Conservation (phyloP, 2,113 vertebrate genomes). For the Leucoraja erinaceus region DNA sequence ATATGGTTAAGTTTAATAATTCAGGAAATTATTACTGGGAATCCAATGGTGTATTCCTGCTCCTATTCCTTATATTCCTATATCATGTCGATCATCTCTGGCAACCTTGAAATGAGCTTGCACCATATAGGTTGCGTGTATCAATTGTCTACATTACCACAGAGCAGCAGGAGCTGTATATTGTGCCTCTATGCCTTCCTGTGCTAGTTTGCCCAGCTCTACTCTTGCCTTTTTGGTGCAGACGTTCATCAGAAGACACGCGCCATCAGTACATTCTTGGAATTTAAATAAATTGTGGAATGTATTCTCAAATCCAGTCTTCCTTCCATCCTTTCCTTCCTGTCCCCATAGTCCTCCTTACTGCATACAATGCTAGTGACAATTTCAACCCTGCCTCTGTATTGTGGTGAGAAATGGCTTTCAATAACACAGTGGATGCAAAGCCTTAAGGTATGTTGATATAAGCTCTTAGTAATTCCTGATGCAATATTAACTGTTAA, state of each 20-base stretch:
- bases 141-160: background rate
- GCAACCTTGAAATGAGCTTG: background rate
- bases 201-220: background rate
- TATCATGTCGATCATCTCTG: background rate
- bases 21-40: no score
- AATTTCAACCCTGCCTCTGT: background rate
- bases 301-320: background rate
- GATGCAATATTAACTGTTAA: background rate
- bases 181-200: no score
- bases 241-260: background rate
- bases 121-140: background rate
- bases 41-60: no score
- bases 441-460: background rate
- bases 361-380: background rate
- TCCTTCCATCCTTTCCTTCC: background rate
- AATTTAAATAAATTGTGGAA: background rate
- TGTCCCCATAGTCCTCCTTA: background rate
- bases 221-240: background rate
- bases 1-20: no score
- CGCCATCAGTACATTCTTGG: background rate
- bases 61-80: no score
- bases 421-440: background rate
- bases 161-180: background rate
- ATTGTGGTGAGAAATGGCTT: background rate
- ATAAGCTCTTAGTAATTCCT: background rate